phyloP scores from a whole-genome alignment of 1,140 invertebrate genomes.

The Pissodes strobi region DNA sequence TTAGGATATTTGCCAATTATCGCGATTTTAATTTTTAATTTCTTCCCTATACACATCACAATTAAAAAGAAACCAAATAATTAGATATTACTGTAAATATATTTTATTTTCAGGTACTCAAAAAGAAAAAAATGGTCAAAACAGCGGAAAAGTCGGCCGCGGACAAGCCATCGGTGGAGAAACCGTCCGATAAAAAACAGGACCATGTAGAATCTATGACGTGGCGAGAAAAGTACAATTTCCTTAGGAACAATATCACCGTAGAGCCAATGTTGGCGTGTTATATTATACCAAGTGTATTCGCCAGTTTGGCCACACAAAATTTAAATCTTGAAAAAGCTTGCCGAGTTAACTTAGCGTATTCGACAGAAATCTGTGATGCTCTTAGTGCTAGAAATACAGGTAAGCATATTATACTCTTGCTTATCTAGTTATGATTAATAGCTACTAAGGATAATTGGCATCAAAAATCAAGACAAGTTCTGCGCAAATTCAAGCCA shows the following conservation, averaged over 20 bases:
- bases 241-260: constrained; percentile 70
- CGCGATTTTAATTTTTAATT: too few species aligned
- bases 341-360: constrained; percentile 77
- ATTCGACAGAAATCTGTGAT: constrained; percentile 71
- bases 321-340: constrained; percentile 84
- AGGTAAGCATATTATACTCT: constrained; percentile 8
- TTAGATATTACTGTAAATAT: too few species aligned
- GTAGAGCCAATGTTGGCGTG: constrained; percentile 79
- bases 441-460: too few species aligned
- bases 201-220: constrained; percentile 53
- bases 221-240: constrained; percentile 60
- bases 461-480: too few species aligned
- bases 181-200: constrained; percentile 7
- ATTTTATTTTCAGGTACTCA: constrained; percentile 34
- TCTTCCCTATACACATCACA: too few species aligned
- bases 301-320: constrained; percentile 76
- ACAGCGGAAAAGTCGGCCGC: constrained; percentile 30
- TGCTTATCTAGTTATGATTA: too few species aligned
- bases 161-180: background rate
- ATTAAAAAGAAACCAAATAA: too few species aligned
- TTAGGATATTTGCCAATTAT: too few species aligned
- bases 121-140: constrained; percentile 42
- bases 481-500: too few species aligned
- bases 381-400: constrained; percentile 71
- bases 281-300: constrained; percentile 78